Conservation (phyloP, 2,888 invertebrate genomes). For the Zhuqinia jingwanae region DNA sequence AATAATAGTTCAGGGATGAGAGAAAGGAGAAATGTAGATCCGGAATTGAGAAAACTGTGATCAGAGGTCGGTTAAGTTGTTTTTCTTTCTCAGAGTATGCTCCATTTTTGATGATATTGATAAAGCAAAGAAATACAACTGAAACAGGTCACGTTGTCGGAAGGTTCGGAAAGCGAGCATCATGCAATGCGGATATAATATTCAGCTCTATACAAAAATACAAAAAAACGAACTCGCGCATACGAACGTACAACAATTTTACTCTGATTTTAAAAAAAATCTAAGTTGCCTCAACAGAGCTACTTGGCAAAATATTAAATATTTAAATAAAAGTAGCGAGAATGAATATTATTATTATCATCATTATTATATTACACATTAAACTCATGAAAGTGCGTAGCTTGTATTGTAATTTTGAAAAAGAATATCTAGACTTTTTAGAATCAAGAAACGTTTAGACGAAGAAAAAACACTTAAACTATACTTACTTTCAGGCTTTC, state of each 20-base stretch:
- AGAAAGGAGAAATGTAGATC: constrained; percentile 52
- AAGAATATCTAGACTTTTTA: too few relatives aligned
- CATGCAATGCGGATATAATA: background rate
- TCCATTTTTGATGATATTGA: background rate
- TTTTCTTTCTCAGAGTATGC: background rate
- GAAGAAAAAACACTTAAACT: background rate
- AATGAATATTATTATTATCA: constrained; percentile 11
- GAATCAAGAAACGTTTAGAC: constrained; percentile 18
- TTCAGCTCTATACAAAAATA: constrained; percentile 26
- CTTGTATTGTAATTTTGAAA: too few relatives aligned
- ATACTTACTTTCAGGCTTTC: constrained; percentile 59
- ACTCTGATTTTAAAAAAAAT: constrained; percentile 26
- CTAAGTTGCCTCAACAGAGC: constrained; percentile 34
- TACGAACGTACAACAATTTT: constrained; percentile 26
- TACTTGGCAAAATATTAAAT: constrained; percentile 50
- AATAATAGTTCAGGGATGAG: constrained; percentile 27
- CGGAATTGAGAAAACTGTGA: constrained; percentile 58
- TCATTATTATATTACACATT: constrained; percentile 4
- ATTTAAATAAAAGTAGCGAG: constrained; percentile 21
- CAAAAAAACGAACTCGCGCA: constrained; percentile 1
- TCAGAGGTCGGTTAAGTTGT: constrained; percentile 24
- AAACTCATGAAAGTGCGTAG: constrained; percentile 6
- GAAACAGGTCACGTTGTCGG: background rate
- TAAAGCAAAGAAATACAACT: background rate
- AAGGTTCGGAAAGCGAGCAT: background rate